Conservation (phyloP, 2,888 invertebrate genomes). For the Melinaea marsaeus region DNA sequence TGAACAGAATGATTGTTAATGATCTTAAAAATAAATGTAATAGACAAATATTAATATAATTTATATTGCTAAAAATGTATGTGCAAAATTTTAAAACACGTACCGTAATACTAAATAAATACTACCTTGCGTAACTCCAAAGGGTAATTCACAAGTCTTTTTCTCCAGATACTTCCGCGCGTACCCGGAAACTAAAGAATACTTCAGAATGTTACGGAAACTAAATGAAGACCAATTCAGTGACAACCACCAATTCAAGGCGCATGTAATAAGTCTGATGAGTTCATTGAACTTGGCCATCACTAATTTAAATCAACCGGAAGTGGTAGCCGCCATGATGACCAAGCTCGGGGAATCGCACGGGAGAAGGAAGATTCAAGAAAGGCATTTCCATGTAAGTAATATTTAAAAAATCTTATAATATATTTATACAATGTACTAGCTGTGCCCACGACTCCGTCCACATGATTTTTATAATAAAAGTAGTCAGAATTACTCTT, state of each 20-base stretch:
- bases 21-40: too few relatives aligned
- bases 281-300: constrained; percentile 47
- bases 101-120: too few relatives aligned
- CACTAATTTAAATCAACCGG: constrained; percentile 48
- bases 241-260: constrained; percentile 47
- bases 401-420: background rate
- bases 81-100: too few relatives aligned
- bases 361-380: constrained; percentile 39
- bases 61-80: too few relatives aligned
- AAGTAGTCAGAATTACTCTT: too few relatives aligned
- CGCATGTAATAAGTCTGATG: constrained; percentile 59
- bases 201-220: constrained; percentile 50
- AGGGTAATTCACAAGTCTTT: too few relatives aligned
- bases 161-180: constrained; percentile 45
- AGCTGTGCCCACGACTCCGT: background rate
- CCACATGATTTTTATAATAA: too few relatives aligned
- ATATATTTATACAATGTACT: background rate
- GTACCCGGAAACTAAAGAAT: constrained; percentile 46
- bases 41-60: too few relatives aligned
- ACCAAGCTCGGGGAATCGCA: constrained; percentile 56
- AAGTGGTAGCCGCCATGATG: constrained; percentile 53
- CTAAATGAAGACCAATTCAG: constrained; percentile 43
- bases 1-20: too few relatives aligned
- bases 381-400: constrained; percentile 53
- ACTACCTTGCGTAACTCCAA: too few relatives aligned